These are phyloP conservation scores for Diogma glabrata DNA, from an alignment of 2,888 invertebrate genomes.

Conservation along the genomic window DNA sequence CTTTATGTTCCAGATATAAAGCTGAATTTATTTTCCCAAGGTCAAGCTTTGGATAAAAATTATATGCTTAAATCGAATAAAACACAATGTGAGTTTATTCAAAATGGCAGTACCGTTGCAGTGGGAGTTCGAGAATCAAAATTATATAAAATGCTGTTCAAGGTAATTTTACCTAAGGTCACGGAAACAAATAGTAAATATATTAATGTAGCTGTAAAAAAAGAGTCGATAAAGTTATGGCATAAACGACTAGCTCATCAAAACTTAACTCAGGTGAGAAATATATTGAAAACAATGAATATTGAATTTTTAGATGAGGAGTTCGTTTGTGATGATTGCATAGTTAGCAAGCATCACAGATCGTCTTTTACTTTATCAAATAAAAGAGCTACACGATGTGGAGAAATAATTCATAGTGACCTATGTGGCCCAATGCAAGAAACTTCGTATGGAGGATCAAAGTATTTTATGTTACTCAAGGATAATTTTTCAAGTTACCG, in stretches of 20 bases:
- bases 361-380: constrained; percentile 12
- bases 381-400: constrained; percentile 12
- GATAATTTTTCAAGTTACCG: constrained; percentile 19
- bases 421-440: constrained; percentile 18
- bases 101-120: constrained; percentile 14
- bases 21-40: constrained; percentile 14
- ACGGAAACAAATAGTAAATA: neutral
- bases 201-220: neutral
- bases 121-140: constrained; percentile 14
- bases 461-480: constrained; percentile 20
- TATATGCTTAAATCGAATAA: constrained; percentile 8
- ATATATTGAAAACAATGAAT: constrained; percentile 13
- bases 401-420: constrained; percentile 18
- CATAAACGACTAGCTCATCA: constrained; percentile 16
- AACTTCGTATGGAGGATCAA: constrained; percentile 19
- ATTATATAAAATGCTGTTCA: constrained; percentile 14
- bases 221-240: constrained; percentile 12
- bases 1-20: constrained; percentile 17
- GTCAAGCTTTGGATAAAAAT: constrained; percentile 11
- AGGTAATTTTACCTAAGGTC: constrained; percentile 3
- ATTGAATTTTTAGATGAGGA: constrained; percentile 9
- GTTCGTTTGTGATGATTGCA: constrained; percentile 15
- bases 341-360: constrained; percentile 16
- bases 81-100: constrained; percentile 13
- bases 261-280: constrained; percentile 13